A percentile compares a stretch with the other conserved stretches of the same genome.
phyloP scores from a whole-genome alignment of 2,888 invertebrate genomes.

The Tinea pellionella region DNA sequence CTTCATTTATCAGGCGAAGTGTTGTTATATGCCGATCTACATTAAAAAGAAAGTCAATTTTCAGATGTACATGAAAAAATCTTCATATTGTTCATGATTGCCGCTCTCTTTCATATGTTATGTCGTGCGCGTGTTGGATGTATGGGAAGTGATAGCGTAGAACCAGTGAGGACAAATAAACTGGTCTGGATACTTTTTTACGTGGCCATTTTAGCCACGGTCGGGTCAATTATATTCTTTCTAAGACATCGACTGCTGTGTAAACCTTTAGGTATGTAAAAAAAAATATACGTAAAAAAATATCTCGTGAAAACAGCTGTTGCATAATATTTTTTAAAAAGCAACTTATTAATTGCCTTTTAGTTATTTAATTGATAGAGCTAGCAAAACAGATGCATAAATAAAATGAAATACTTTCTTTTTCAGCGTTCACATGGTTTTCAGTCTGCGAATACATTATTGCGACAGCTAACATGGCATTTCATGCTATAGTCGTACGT shows the following conservation, averaged over 20 bases:
- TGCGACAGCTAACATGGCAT: slow-evolving; percentile 92
- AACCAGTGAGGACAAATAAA: slow-evolving; percentile 75
- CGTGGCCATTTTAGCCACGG: slow-evolving; percentile 81
- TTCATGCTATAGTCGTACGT: slow-evolving; percentile 87
- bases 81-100: slow-evolving; percentile 91
- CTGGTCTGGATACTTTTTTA: slow-evolving; percentile 74
- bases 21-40: too few species aligned
- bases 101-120: slow-evolving; percentile 84
- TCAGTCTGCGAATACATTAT: slow-evolving; percentile 93
- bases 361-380: too few species aligned
- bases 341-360: too few species aligned
- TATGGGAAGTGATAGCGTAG: slow-evolving; percentile 49
- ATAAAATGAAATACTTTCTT: too few species aligned
- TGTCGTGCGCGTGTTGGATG: slow-evolving; percentile 59
- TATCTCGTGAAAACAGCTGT: neutral
- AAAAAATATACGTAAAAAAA: neutral
- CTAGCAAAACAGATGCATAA: too few species aligned
- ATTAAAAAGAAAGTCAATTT: slow-evolving; percentile 29
- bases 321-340: neutral
- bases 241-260: slow-evolving; percentile 89
- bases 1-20: too few species aligned
- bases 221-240: slow-evolving; percentile 89
- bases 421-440: slow-evolving; percentile 94
- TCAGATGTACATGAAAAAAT: slow-evolving; percentile 90
- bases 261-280: slow-evolving; percentile 83